Percentiles rank a stretch among this genome's conserved stretches.
Evolutionary conservation across 2,113 vertebrate genomes (phyloP).

Genomic region (Progne subis): DNA sequence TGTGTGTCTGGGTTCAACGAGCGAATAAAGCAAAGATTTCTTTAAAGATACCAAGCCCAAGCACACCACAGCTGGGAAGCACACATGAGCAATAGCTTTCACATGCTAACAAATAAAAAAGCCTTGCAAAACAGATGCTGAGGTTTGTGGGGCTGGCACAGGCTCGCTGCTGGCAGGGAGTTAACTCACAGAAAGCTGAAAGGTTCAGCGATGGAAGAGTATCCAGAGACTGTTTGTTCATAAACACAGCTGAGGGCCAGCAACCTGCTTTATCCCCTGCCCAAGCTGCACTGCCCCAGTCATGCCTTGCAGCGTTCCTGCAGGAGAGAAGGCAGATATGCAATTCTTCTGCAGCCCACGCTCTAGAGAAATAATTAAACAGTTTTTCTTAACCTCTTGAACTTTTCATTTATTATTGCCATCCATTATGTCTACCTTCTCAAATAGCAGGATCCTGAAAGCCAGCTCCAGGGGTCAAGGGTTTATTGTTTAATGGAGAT

Average conservation of each 20-base stretch:
- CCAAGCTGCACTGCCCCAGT: background rate
- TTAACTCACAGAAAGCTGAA: slow-evolving; percentile 57
- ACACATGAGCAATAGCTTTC: slow-evolving; percentile 73
- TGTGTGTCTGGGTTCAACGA: slow-evolving; percentile 36
- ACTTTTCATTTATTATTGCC: slow-evolving; percentile 79
- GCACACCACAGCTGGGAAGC: slow-evolving; percentile 74
- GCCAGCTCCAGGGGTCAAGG: slow-evolving; percentile 77
- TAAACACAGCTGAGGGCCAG: slow-evolving; percentile 77
- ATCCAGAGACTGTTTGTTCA: slow-evolving; percentile 75
- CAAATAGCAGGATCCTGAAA: slow-evolving; percentile 79
- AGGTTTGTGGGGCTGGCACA: slow-evolving; percentile 73
- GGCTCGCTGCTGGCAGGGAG: slow-evolving; percentile 68
- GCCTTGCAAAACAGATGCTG: slow-evolving; percentile 80
- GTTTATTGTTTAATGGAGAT: slow-evolving; percentile 88
- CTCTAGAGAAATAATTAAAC: slow-evolving; percentile 84
- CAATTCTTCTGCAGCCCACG: slow-evolving; percentile 65
- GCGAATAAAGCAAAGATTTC: slow-evolving; percentile 60
- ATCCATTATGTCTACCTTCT: slow-evolving; percentile 80
- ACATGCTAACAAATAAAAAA: slow-evolving; percentile 75
- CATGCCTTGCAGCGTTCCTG: slow-evolving; percentile 55
- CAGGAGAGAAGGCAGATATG: slow-evolving; percentile 58
- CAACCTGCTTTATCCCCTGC: slow-evolving; percentile 72
- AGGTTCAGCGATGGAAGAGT: slow-evolving; percentile 68
- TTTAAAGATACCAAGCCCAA: slow-evolving; percentile 56
- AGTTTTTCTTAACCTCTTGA: slow-evolving; percentile 84